These are phyloP conservation scores for Ametastegia equiseti DNA, from an alignment of 2,888 invertebrate species.

Conservation along the genomic window DNA sequence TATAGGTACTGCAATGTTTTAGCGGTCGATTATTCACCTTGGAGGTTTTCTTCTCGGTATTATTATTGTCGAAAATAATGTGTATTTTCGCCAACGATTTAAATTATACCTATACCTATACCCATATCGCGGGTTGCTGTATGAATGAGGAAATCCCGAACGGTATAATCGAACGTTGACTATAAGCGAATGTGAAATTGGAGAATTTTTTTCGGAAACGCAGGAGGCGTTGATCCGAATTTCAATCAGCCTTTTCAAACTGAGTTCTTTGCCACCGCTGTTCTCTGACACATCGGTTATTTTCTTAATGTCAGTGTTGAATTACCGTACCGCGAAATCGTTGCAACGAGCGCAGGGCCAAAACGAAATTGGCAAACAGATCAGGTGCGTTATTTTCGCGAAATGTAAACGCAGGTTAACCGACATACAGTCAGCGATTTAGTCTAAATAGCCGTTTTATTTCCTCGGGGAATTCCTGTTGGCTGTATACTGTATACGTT, in stretches of 20 bases:
- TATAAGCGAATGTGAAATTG: no score
- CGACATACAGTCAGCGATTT: not conserved
- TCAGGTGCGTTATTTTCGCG: not conserved
- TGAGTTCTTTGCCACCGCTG: not conserved
- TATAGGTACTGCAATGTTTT: no score
- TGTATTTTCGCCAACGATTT: not conserved
- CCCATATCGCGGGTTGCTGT: no score
- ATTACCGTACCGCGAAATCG: not conserved
- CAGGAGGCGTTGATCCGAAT: not conserved
- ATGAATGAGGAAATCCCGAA: no score
- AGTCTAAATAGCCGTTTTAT: not conserved
- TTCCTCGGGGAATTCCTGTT: not conserved
- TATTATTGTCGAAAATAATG: not conserved
- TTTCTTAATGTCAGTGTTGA: not conserved
- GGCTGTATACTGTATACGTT: no score
- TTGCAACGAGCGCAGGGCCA: not conserved
- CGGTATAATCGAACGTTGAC: no score
- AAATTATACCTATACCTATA: no score
- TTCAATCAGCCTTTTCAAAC: not conserved
- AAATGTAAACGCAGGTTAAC: not conserved
- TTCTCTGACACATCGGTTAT: not conserved
- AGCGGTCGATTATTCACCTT: not conserved
- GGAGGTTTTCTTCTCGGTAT: not conserved
- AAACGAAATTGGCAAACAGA: not conserved
- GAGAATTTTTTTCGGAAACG: no score